phyloP scores from a whole-genome alignment of 2,797 vertebrate species.

The Rallus crepitans region DNA sequence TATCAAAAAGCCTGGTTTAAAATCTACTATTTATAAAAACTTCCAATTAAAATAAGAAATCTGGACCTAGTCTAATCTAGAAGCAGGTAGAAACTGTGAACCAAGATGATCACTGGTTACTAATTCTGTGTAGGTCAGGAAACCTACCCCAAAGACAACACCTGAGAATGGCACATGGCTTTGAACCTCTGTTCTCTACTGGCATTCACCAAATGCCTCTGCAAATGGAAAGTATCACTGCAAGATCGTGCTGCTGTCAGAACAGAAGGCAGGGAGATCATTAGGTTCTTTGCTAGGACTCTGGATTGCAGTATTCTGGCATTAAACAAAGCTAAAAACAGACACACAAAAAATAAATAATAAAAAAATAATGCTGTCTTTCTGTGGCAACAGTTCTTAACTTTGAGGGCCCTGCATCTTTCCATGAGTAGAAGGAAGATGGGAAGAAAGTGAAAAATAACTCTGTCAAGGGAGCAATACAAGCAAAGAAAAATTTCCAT shows the following conservation, averaged over 20 bases:
- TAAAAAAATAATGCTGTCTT: not conserved
- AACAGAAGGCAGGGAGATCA: not conserved
- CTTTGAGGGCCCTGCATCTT: not conserved
- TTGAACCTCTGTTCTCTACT: not conserved
- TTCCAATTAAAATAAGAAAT: not conserved
- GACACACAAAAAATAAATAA: not conserved
- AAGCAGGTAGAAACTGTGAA: not conserved
- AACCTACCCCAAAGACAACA: not conserved
- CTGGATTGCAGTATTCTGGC: not conserved
- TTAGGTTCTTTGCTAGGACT: not conserved
- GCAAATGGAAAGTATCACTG: not conserved
- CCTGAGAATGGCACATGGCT: rapidly evolving
- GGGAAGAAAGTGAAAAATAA: not conserved
- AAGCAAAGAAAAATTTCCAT: not conserved
- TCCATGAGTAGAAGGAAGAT: not conserved
- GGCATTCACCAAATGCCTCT: not conserved
- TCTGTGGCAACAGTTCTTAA: not conserved
- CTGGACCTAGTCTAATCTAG: not conserved
- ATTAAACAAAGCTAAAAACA: not conserved
- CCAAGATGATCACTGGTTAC: not conserved
- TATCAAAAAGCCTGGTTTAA: not conserved
- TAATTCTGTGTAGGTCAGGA: not conserved
- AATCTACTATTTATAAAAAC: not conserved
- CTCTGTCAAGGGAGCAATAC: not conserved
- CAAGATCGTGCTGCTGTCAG: not conserved